Evolutionary conservation across 2,888 invertebrate genomes (phyloP), one percentile per base, ranked within the genome.

Genomic region (Idaea biselata): DNA sequence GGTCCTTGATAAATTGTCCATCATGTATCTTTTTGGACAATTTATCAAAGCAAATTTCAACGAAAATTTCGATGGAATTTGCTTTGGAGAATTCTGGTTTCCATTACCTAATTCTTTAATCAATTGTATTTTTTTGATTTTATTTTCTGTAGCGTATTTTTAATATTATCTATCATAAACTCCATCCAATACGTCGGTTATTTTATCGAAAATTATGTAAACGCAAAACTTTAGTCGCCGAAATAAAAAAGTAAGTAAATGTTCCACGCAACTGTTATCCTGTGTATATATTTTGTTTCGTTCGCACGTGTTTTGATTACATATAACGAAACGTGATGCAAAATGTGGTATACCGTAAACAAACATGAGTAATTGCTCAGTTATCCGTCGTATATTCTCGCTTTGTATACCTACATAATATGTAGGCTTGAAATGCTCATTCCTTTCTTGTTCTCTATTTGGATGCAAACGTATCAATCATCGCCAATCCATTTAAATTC

Each of bases 321-420:
- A 70, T 71, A 69, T 65, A 76, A 73, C 71, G 69, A 66, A 73
- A 74, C 78, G 75, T 79, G 78, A 75, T 78, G 74, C 77, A 71
- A 73, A 78, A 78, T 79, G 72, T 73, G 74, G 76, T 76, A 69
- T 74, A 73, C 72, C 70, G 73, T 80, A 82, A 81, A 81, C 80
- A 81, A 79, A 73, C 73, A 77, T 82, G 82, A 82, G 77, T 81
- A 81, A 82, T 74, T 74, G 73, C 69, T 67, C 70, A 76, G 75
- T 76, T 78, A 82, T 79, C 77, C 72, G 67, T 74, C 72, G 65
- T 70, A 77, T 77, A 74, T 74, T 79, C 74, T 73, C 68, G 68
- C 75, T 77, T 72, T 75, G 77, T 78, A 77, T 69, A 76, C 73
- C 61, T 55, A 69, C 67, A 1, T 25, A 25, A 25, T 25, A 25